Percentiles rank a stretch among this genome's conserved stretches.
These are phyloP conservation scores for Halesus radiatus DNA, from an alignment of 1,140 invertebrate species.

Conservation along the genomic window DNA sequence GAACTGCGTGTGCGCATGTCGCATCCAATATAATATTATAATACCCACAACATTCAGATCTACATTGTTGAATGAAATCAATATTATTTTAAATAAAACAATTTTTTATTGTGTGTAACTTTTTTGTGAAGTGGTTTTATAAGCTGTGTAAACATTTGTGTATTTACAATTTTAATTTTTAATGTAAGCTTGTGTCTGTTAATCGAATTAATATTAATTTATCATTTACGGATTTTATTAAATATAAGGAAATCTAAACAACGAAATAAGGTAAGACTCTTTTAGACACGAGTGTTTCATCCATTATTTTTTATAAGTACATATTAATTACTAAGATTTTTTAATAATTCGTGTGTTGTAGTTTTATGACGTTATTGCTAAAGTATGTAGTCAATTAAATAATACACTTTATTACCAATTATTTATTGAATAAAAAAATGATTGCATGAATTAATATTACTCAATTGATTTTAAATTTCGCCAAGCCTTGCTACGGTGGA, in stretches of 20 bases:
- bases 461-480: too few species aligned
- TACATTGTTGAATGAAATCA: not conserved
- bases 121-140: not conserved
- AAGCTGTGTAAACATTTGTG: not conserved
- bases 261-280: not conserved
- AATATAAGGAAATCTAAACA: not conserved
- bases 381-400: too few species aligned
- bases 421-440: too few species aligned
- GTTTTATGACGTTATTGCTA: too few species aligned
- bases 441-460: too few species aligned
- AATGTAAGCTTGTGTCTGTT: not conserved
- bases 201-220: conserved; percentile 1
- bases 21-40: not conserved
- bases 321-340: too few species aligned
- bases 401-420: too few species aligned
- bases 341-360: too few species aligned
- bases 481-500: too few species aligned
- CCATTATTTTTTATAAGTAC: too few species aligned
- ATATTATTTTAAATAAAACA: not conserved
- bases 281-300: not conserved
- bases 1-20: not conserved
- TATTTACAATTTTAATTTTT: not conserved
- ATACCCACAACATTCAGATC: not conserved
- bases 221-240: not conserved
- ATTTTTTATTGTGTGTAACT: not conserved